Evolutionary conservation across 1,140 invertebrate genomes (phyloP), one percentile per base, ranked within the genome.

Genomic region (Brachionus paranguensis): DNA sequence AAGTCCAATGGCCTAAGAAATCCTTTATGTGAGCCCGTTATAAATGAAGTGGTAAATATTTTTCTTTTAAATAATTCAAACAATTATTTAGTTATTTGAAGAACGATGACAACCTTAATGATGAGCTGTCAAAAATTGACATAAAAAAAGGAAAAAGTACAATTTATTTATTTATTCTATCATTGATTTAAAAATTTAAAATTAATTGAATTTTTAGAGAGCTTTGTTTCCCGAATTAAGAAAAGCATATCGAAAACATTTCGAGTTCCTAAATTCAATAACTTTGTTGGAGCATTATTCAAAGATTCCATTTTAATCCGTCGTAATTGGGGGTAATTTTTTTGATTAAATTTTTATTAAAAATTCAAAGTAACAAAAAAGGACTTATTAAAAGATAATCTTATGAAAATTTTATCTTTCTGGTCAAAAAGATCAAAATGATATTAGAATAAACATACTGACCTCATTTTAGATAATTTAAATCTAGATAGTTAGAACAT

Each of bases 231-330:
- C 12, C 29, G 53, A 81, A 45, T 68, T 3, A 33, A 27, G 7
- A 60, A 68, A 47, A 41, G 27, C 33, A 5, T 64, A 78, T 45
- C 37, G 0, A 70, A 81, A 37, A 45, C 78, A 45, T 68, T 65
- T 84, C 85, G 14, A 85, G 60, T 47, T 41, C 79, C 14, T 12
- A 53, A 60, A 41, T 84, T 33, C 7, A 60, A 84, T 50, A 88
- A 88, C 81, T 86, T 88, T 45, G 27, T 86, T 24, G 95, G 95
- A 8, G 88, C 97, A 47, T 91, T 96, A 76, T 94, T 95, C 89
- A 98, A 98, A 90, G 98, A 97, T 89, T 93, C 96, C 87, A 91
- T 96, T 33, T 92, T 94, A 85, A 95, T 97, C 93, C 95, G 94
- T 92, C 91, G 96, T 85, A 97, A 97, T 88, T 93, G 96, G 65